phyloP scores from a whole-genome alignment of 2,797 vertebrate genomes.

The Etheostoma nigrum region DNA sequence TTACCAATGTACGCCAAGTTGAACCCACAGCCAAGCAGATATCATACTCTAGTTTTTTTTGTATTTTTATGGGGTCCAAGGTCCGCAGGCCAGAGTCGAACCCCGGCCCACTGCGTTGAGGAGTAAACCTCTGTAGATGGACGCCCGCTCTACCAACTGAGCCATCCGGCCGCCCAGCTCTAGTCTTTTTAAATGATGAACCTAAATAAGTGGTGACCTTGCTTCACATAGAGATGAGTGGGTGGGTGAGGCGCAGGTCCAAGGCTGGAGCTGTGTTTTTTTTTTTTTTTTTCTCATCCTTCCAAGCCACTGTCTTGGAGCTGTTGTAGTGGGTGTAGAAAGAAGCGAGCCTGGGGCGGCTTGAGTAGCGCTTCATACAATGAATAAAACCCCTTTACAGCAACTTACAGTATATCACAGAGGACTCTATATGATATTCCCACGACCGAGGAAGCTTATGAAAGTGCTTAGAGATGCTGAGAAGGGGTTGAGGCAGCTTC shows the following conservation, averaged over 20 bases:
- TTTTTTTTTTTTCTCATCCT: slow-evolving; percentile 30
- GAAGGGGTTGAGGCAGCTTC: slow-evolving; percentile 76
- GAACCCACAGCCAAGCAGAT: slow-evolving; percentile 51
- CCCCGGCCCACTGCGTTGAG: too few species aligned
- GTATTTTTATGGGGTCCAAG: too few species aligned
- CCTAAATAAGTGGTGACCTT: slow-evolving; percentile 71
- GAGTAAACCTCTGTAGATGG: too few species aligned
- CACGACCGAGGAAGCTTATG: slow-evolving; percentile 70
- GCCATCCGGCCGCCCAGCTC: neutral
- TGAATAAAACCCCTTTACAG: slow-evolving; percentile 72
- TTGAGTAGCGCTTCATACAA: slow-evolving; percentile 58
- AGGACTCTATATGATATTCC: slow-evolving; percentile 76
- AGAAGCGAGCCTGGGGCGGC: slow-evolving; percentile 63
- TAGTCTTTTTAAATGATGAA: slow-evolving; percentile 67
- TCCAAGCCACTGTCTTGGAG: slow-evolving; percentile 66
- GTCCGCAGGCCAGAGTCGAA: too few species aligned
- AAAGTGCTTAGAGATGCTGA: slow-evolving; percentile 72
- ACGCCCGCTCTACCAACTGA: too few species aligned
- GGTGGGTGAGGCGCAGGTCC: slow-evolving; percentile 76
- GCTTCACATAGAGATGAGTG: slow-evolving; percentile 71
- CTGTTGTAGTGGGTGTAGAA: slow-evolving; percentile 71
- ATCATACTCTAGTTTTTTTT: slow-evolving; percentile 50
- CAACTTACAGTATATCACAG: slow-evolving; percentile 65
- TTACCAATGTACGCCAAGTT: slow-evolving; percentile 39
- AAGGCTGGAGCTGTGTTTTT: slow-evolving; percentile 59